Evolutionary conservation across 2,113 vertebrate genomes (phyloP), one percentile per base, ranked within the genome.

Genomic region (Sinocyclocheilus maitianheensis): DNA sequence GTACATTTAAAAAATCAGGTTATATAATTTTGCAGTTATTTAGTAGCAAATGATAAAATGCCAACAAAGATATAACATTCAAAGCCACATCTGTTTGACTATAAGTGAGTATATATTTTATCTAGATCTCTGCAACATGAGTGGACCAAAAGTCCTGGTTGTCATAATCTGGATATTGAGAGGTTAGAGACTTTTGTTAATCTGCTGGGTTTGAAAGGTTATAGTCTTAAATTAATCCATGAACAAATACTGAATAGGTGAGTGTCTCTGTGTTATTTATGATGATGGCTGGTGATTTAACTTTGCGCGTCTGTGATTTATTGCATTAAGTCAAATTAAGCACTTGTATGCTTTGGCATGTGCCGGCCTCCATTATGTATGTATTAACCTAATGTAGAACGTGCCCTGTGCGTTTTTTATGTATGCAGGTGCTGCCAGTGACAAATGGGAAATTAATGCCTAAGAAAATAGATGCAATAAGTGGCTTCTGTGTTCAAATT

Each of bases 401-500:
- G 48, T 76, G 24, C 2, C 26, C 26, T 4, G 0, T 22, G 3
- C 40, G 22, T 80, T 80, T 46, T 51, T 13, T 80, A n/a, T 80
- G 37, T 40, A 67, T 71, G 55, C 62, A 87, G 86, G 81, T 77
- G 74, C 74, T 26, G 72, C 76, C 40, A 40, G 74, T 62, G 43
- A 20, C 10, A 24, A 46, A 22, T 87, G 62, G 81, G 20, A 40
- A 63, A 16, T 76, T 6, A 74, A 84, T 69, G 86, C 86, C 86
- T 48, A 55, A 12, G 20, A 48, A 78, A 20, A 85, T 87, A 20
- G 20, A 71, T 62, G 82, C 26, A 13, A 69, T 87, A 34, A 60
- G 20, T 63, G 83, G 86, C 16, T 76, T 78, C 67, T 87, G 86
- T 53, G 67, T 87, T 53, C 58, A 46, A 53, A 81, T 85, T 34